Conservation (phyloP, 2,888 invertebrate genomes). For the Drosophila lutescens region DNA sequence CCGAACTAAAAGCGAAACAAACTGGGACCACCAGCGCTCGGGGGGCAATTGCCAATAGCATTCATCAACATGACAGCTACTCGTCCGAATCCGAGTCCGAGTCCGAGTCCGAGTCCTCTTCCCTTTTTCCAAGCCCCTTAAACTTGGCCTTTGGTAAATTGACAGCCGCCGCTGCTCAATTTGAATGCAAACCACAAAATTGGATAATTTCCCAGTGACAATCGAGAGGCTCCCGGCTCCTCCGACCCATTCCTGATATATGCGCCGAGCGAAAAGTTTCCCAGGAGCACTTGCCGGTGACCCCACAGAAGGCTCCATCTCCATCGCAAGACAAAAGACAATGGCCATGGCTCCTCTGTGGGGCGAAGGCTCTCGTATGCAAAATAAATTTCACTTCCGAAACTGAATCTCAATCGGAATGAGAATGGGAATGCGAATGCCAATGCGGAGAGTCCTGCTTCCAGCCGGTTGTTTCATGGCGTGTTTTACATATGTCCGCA, state of each 20-base stretch:
- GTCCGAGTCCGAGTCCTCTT: constrained; percentile 51
- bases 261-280: constrained; percentile 79
- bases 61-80: constrained; percentile 78
- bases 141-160: constrained; percentile 71
- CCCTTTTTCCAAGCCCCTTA: not conserved
- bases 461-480: constrained; percentile 74
- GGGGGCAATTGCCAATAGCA: constrained; percentile 55
- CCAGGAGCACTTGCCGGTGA: constrained; percentile 76
- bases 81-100: constrained; percentile 58
- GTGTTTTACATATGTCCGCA: constrained; percentile 84
- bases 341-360: constrained; percentile 59
- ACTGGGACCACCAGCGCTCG: constrained; percentile 43
- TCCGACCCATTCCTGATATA: constrained; percentile 77
- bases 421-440: constrained; percentile 8
- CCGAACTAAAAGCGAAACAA: constrained; percentile 6
- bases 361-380: constrained; percentile 64
- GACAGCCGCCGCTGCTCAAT: constrained; percentile 78
- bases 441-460: constrained; percentile 32
- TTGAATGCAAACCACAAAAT: constrained; percentile 83
- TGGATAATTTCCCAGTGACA: constrained; percentile 84
- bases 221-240: constrained; percentile 55
- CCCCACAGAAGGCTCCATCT: constrained; percentile 31
- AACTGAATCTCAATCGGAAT: constrained; percentile 56
- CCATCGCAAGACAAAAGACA: constrained; percentile 43
- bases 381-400: constrained; percentile 82